A percentile compares a stretch with the other conserved stretches of the same genome.
phyloP scores from a whole-genome alignment of 2,888 invertebrate genomes.

The Axea sp. region DNA sequence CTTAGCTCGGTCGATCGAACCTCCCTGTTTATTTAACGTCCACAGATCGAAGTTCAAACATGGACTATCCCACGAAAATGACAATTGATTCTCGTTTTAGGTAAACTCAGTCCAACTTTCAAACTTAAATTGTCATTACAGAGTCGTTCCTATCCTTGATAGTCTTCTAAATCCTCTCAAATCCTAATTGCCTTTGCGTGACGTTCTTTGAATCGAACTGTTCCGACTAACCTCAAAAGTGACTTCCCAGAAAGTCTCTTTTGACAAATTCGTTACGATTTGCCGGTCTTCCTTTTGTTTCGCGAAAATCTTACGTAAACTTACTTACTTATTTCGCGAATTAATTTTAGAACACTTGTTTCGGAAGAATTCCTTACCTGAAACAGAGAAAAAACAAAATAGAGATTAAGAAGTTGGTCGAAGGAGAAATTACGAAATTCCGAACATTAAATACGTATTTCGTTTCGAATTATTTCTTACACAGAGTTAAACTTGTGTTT shows the following conservation, averaged over 20 bases:
- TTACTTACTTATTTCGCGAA: constrained; percentile 21
- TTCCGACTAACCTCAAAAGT: constrained; percentile 35
- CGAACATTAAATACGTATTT: neutral
- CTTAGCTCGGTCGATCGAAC: constrained; percentile 14
- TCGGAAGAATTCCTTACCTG: constrained; percentile 30
- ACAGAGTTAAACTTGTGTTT: no score
- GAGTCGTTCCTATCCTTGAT: constrained; percentile 53
- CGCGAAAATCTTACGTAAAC: constrained; percentile 1
- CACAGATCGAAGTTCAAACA: constrained; percentile 24
- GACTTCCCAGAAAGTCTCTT: constrained; percentile 29
- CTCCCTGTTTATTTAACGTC: constrained; percentile 45
- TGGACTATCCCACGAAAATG: constrained; percentile 23
- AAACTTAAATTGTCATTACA: constrained; percentile 61
- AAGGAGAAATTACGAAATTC: neutral
- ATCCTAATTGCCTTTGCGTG: constrained; percentile 58
- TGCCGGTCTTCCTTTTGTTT: constrained; percentile 7
- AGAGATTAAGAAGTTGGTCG: neutral
- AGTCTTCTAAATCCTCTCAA: constrained; percentile 59
- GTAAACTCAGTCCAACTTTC: constrained; percentile 37
- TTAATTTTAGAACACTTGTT: constrained; percentile 18
- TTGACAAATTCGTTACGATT: constrained; percentile 53
- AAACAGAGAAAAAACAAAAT: constrained; percentile 24
- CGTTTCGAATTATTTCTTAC: no score
- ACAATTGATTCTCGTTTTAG: constrained; percentile 56
- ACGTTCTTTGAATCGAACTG: constrained; percentile 30